phyloP scores from a whole-genome alignment of 2,888 invertebrate genomes.

The Craniophora ligustri region DNA sequence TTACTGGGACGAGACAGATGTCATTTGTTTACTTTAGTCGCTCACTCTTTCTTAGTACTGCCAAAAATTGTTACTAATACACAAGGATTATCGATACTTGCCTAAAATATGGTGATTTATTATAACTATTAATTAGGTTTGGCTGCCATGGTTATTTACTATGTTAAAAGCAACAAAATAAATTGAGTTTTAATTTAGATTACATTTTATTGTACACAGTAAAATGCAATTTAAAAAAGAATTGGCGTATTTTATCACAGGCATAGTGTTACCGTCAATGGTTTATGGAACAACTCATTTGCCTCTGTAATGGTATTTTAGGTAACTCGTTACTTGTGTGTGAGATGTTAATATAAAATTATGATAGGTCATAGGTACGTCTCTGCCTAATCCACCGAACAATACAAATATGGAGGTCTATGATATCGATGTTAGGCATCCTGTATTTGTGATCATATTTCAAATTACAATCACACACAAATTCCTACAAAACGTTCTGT shows the following conservation, averaged over 20 bases:
- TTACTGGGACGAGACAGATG: slow-evolving; percentile 1
- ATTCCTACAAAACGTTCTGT: background rate
- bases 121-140: background rate
- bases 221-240: too few species aligned
- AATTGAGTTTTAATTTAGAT: background rate
- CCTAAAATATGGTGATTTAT: background rate
- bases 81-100: background rate
- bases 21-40: slow-evolving; percentile 16
- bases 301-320: background rate
- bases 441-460: background rate
- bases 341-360: too few species aligned
- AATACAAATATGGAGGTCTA: background rate
- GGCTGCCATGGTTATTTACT: background rate
- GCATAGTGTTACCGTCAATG: too few species aligned
- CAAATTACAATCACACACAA: slow-evolving; percentile 6
- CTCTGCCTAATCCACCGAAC: background rate
- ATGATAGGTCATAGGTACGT: too few species aligned
- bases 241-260: too few species aligned
- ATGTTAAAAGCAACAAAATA: background rate
- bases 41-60: background rate
- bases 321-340: slow-evolving; percentile 11
- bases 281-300: too few species aligned
- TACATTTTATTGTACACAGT: background rate
- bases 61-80: background rate
- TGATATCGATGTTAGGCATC: too few species aligned